phyloP scores from a whole-genome alignment of 2,113 vertebrate genomes.

The Patagioenas fasciata region DNA sequence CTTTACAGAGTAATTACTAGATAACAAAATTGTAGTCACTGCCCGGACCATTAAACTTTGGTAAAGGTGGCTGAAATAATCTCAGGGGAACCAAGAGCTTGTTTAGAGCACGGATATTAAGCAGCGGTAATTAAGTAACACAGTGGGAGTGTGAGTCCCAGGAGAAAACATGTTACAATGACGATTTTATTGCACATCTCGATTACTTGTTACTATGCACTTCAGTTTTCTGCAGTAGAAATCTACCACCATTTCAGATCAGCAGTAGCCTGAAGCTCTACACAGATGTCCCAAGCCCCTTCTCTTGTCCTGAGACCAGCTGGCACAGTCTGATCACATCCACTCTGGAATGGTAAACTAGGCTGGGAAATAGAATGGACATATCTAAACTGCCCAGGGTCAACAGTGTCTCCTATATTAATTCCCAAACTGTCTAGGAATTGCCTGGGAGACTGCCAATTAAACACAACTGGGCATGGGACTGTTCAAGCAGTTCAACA shows the following conservation, averaged over 20 bases:
- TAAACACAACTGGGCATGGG: background rate
- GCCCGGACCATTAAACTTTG: slow-evolving; percentile 19
- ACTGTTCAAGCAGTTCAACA: background rate
- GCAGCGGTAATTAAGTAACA: slow-evolving; percentile 8
- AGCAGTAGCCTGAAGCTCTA: background rate
- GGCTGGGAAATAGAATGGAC: background rate
- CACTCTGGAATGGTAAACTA: background rate
- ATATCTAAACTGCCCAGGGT: background rate
- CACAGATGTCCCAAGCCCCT: background rate
- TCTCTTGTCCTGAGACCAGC: background rate
- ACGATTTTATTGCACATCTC: background rate
- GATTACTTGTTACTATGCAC: background rate
- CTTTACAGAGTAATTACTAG: slow-evolving; percentile 1
- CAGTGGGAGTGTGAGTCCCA: background rate
- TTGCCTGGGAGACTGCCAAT: background rate
- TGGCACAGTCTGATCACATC: too few relatives aligned
- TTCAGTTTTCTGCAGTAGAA: background rate
- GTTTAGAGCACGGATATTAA: background rate
- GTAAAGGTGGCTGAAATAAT: slow-evolving; percentile 46
- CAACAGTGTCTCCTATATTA: background rate
- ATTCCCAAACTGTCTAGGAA: background rate
- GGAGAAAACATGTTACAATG: background rate
- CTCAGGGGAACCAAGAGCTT: background rate
- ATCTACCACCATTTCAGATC: background rate
- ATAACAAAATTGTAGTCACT: slow-evolving; percentile 29